Percentiles rank a stretch among this genome's conserved stretches.
phyloP scores from a whole-genome alignment of 2,113 vertebrate species.

The Columba janthina region DNA sequence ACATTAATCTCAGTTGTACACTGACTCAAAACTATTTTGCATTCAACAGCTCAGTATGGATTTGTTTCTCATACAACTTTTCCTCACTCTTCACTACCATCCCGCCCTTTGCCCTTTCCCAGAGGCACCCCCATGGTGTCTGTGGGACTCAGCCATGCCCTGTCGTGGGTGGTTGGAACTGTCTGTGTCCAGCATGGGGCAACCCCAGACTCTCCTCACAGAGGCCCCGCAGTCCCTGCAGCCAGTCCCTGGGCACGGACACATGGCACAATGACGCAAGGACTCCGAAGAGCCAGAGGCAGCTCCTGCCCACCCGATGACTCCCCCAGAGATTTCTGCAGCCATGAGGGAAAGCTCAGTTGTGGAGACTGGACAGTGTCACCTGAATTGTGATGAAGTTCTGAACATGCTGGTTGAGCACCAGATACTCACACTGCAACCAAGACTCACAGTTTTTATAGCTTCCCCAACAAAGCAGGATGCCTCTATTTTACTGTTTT shows the following conservation, averaged over 20 bases:
- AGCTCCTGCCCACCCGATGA: background rate
- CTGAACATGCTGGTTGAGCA: background rate
- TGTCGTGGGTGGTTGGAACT: background rate
- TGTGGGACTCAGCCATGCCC: fast-evolving
- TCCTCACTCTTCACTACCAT: fast-evolving
- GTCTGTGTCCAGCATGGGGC: fast-evolving
- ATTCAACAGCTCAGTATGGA: background rate
- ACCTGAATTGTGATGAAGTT: background rate
- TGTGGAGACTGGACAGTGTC: background rate
- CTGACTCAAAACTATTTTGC: background rate
- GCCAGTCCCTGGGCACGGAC: background rate
- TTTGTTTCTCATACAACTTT: background rate
- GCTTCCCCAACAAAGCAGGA: background rate
- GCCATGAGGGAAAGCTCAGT: background rate
- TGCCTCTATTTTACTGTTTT: background rate
- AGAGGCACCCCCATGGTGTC: fast-evolving
- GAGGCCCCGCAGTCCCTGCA: fast-evolving
- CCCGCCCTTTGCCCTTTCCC: background rate
- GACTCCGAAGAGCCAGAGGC: background rate
- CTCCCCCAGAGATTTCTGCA: background rate
- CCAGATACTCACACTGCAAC: fast-evolving
- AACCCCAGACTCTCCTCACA: background rate
- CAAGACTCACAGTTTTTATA: background rate
- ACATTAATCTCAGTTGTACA: background rate
- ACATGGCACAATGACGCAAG: background rate